These are phyloP conservation scores for Catostomus latipinnis DNA, from an alignment of 2,797 vertebrate species.

Conservation along the genomic window DNA sequence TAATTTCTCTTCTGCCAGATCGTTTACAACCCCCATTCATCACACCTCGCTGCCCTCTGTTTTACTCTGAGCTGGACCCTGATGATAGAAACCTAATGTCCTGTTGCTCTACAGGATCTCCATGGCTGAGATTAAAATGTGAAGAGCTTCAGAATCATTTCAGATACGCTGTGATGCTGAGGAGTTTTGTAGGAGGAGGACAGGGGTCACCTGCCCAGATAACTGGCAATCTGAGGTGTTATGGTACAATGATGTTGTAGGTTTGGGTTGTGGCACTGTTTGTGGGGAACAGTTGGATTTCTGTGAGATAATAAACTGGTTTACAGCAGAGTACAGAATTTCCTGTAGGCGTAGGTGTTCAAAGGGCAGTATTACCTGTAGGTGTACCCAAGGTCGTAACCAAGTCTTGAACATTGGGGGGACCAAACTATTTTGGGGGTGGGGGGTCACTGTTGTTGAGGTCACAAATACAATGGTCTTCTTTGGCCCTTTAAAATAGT, in stretches of 20 bases:
- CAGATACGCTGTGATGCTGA: not conserved
- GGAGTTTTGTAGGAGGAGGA: not conserved
- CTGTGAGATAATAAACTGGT: not conserved
- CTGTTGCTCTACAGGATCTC: slow-evolving; percentile 36
- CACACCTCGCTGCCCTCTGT: slow-evolving; percentile 37
- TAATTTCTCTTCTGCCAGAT: slow-evolving; percentile 53
- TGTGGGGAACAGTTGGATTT: not conserved
- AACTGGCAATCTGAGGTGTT: slow-evolving; percentile 2
- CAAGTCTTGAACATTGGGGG: too few relatives aligned
- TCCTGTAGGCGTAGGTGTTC: not conserved
- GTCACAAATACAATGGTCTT: too few relatives aligned
- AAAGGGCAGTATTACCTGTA: too few relatives aligned
- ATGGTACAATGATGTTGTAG: not conserved
- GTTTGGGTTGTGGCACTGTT: not conserved
- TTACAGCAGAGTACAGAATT: not conserved
- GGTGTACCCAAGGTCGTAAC: too few relatives aligned
- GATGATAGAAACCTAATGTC: slow-evolving; percentile 51
- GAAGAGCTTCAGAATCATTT: slow-evolving; percentile 23
- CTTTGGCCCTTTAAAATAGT: too few relatives aligned
- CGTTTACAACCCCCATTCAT: slow-evolving; percentile 52
- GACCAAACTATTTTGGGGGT: too few relatives aligned
- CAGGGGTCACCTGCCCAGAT: slow-evolving; percentile 11
- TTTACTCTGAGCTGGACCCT: slow-evolving; percentile 26
- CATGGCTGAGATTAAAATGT: slow-evolving; percentile 15
- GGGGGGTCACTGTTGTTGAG: too few relatives aligned